phyloP scores from a whole-genome alignment of 1,140 invertebrate species.

The Olivierus martensii region DNA sequence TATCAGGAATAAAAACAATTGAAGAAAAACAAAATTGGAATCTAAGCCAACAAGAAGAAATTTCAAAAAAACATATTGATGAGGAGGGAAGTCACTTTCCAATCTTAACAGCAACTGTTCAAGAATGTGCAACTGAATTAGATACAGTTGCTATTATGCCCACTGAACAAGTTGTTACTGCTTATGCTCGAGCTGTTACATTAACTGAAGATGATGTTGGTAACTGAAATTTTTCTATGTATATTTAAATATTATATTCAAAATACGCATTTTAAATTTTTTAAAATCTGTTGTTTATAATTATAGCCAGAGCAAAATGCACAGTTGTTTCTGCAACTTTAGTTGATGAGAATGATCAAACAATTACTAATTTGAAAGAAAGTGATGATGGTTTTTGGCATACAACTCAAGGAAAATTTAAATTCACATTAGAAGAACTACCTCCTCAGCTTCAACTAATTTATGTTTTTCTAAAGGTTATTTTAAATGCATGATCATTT shows the following conservation, averaged over 20 bases:
- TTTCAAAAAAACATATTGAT: no score
- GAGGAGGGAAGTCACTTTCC: neutral
- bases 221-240: constrained; percentile 27
- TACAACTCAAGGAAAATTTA: constrained; percentile 80
- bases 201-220: constrained; percentile 79
- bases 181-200: constrained; percentile 68
- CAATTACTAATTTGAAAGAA: neutral
- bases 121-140: constrained; percentile 59
- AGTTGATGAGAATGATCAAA: constrained; percentile 48
- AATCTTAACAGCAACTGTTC: constrained; percentile 85
- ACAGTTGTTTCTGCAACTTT: constrained; percentile 15
- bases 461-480: constrained; percentile 71
- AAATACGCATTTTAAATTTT: no score
- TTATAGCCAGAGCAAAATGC: constrained; percentile 13
- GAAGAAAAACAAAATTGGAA: no score
- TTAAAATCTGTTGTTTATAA: no score
- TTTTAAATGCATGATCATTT: neutral
- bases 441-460: constrained; percentile 86
- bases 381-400: constrained; percentile 52
- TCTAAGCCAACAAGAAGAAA: no score
- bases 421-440: constrained; percentile 75
- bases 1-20: no score
- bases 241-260: no score
- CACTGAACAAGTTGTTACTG: constrained; percentile 54
- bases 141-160: constrained; percentile 69